A percentile compares a stretch with the other conserved stretches of the same genome.
Evolutionary conservation across 2,888 invertebrate genomes (phyloP).

Genomic region (Erebia ligea): DNA sequence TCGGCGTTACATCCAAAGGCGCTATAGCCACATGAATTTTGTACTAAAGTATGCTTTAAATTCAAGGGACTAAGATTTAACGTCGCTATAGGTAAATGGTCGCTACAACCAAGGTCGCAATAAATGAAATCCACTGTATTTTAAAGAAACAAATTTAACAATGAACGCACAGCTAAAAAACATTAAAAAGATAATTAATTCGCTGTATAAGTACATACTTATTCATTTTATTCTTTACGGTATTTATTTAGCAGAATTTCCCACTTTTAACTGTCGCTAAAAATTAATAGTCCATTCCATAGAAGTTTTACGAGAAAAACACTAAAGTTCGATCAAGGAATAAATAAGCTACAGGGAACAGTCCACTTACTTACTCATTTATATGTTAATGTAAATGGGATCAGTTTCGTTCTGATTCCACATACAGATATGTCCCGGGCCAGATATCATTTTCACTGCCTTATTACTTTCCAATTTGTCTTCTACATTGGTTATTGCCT

Average conservation of each 20-base stretch:
- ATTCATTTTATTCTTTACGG: too few relatives aligned
- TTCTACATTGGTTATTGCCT: constrained; percentile 76
- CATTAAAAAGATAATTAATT: too few relatives aligned
- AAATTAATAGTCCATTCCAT: neutral
- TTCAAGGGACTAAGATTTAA: too few relatives aligned
- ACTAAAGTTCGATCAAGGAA: constrained; percentile 55
- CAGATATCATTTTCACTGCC: constrained; percentile 82
- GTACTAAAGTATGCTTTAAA: too few relatives aligned
- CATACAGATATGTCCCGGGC: constrained; percentile 74
- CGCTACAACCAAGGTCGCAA: too few relatives aligned
- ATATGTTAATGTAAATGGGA: constrained; percentile 78
- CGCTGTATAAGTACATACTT: too few relatives aligned
- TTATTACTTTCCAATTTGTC: constrained; percentile 83
- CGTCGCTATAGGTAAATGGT: too few relatives aligned
- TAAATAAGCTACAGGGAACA: constrained; percentile 66
- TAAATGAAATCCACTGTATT: too few relatives aligned
- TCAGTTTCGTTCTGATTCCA: constrained; percentile 74
- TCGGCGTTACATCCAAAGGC: too few relatives aligned
- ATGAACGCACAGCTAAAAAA: neutral
- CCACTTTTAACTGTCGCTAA: neutral
- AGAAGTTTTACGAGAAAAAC: constrained; percentile 54
- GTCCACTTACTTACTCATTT: constrained; percentile 82
- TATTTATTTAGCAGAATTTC: too few relatives aligned
- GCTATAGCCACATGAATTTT: too few relatives aligned
- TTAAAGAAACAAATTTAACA: neutral